Evolutionary conservation across 2,797 vertebrate species (phyloP).

Genomic region (Salmo trutta): DNA sequence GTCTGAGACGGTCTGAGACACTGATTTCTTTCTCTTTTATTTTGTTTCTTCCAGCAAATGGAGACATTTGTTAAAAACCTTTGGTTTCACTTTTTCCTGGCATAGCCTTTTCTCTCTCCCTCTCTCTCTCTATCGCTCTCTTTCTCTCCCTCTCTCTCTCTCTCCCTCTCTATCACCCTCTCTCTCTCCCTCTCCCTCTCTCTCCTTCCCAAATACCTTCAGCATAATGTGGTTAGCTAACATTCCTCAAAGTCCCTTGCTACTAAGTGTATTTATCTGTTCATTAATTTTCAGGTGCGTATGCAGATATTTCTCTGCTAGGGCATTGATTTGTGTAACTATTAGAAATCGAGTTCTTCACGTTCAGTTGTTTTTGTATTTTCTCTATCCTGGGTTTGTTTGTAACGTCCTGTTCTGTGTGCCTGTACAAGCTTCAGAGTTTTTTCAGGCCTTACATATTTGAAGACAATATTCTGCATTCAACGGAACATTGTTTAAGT

Average conservation of each 20-base stretch:
- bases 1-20: slow-evolving; percentile 23
- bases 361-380: slow-evolving; percentile 37
- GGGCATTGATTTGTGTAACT: slow-evolving; percentile 32
- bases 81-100: slow-evolving; percentile 9
- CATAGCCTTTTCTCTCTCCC: background rate
- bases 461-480: background rate
- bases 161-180: background rate
- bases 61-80: slow-evolving; percentile 13
- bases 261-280: slow-evolving; percentile 41
- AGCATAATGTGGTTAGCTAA: slow-evolving; percentile 11
- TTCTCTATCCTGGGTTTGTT: slow-evolving; percentile 20
- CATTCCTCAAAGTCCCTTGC: slow-evolving; percentile 30
- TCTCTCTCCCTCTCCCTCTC: background rate
- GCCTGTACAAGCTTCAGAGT: background rate
- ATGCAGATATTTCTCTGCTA: slow-evolving; percentile 34
- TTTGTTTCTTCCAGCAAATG: background rate
- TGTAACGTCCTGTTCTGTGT: background rate
- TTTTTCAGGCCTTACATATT: background rate
- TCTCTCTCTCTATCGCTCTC: background rate
- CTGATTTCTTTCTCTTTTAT: background rate
- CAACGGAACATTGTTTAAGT: background rate
- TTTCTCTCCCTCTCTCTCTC: background rate
- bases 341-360: background rate
- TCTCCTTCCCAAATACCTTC: background rate
- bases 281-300: slow-evolving; percentile 45